Evolutionary conservation across 2,113 vertebrate species (phyloP).

Genomic region (Rallus limicola): DNA sequence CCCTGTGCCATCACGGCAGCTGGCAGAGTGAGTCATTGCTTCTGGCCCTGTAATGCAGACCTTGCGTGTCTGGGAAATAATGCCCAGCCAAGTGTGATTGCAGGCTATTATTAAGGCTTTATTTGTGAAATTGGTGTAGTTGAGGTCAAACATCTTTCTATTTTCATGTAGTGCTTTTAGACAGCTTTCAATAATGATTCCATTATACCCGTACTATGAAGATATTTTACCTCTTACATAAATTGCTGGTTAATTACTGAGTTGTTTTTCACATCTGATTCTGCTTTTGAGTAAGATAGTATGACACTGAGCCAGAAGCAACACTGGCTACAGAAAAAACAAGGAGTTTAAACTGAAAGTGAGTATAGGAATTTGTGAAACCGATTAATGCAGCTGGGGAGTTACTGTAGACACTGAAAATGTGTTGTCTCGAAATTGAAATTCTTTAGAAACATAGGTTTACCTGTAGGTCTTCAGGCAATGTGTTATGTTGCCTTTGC

Average conservation of each 20-base stretch:
- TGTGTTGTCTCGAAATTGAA: background rate
- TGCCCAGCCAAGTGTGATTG: constrained; percentile 73
- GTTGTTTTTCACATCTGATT: constrained; percentile 49
- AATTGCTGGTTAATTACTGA: constrained; percentile 66
- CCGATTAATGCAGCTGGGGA: background rate
- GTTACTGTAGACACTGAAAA: background rate
- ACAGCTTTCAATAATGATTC: constrained; percentile 42
- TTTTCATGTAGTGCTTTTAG: constrained; percentile 44
- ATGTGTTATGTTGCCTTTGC: background rate
- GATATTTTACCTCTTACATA: constrained; percentile 42
- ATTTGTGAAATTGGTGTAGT: constrained; percentile 67
- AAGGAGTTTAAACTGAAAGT: background rate
- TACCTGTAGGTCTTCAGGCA: background rate
- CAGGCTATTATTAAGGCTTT: constrained; percentile 73
- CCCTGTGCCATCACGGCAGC: constrained; percentile 61
- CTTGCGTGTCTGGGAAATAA: constrained; percentile 71
- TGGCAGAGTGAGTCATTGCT: constrained; percentile 69
- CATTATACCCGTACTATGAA: background rate
- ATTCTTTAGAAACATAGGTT: background rate
- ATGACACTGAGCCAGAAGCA: constrained; percentile 42
- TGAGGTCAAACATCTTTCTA: constrained; percentile 67
- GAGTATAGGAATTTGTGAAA: background rate
- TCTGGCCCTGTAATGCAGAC: constrained; percentile 63
- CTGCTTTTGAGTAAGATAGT: constrained; percentile 17
- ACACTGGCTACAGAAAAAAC: background rate